Percentiles rank a stretch among this genome's conserved stretches.
phyloP scores from a whole-genome alignment of 1,140 invertebrate species.

The Drosophila equinoxialis region DNA sequence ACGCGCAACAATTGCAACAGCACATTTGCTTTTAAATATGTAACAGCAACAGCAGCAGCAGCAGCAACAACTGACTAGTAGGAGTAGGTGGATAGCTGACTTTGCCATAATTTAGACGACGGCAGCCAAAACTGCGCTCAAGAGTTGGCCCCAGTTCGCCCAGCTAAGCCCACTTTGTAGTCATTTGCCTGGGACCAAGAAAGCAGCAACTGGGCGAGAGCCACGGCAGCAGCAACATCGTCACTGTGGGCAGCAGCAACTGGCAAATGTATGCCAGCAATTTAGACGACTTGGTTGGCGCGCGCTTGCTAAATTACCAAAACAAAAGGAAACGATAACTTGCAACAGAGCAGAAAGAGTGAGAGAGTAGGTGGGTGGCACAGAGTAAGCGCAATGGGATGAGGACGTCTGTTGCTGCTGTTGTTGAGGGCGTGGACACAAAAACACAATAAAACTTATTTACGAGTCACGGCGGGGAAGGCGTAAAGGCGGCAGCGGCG shows the following conservation, averaged over 20 bases:
- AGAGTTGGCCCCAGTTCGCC: slow-evolving; percentile 46
- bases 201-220: slow-evolving; percentile 27
- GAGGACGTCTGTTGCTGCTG: slow-evolving; percentile 23
- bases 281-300: slow-evolving; percentile 76
- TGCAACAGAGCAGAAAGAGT: slow-evolving; percentile 46
- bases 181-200: slow-evolving; percentile 70
- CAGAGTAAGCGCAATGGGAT: background rate
- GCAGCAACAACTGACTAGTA: slow-evolving; percentile 18
- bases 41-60: slow-evolving; percentile 40
- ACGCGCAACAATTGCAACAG: slow-evolving; percentile 72
- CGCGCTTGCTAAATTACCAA: slow-evolving; percentile 77
- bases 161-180: slow-evolving; percentile 75
- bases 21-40: slow-evolving; percentile 73
- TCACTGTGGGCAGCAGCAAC: slow-evolving; percentile 49
- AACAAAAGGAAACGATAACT: slow-evolving; percentile 79
- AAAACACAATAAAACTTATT: slow-evolving; percentile 81
- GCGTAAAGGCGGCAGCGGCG: slow-evolving; percentile 34
- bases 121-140: slow-evolving; percentile 46
- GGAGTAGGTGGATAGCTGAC: slow-evolving; percentile 19
- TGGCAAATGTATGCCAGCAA: slow-evolving; percentile 72
- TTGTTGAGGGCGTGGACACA: slow-evolving; percentile 62
- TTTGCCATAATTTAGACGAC: slow-evolving; percentile 74
- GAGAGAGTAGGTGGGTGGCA: background rate
- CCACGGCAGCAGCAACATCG: slow-evolving; percentile 23
- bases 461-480: slow-evolving; percentile 76